Evolutionary conservation across 2,113 vertebrate species (phyloP).

Genomic region (Laticauda colubrina): DNA sequence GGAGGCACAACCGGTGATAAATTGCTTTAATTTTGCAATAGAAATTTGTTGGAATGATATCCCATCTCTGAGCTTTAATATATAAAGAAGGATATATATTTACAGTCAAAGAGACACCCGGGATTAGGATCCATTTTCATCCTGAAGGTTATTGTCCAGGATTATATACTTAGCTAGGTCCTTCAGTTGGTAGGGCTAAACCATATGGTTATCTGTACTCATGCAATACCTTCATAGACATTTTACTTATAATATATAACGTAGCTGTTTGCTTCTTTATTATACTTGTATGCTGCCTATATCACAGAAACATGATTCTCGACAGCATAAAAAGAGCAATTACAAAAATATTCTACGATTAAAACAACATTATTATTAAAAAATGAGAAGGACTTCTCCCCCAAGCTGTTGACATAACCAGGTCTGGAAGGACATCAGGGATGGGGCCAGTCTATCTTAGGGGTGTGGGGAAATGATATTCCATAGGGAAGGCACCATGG

Average conservation of each 20-base stretch:
- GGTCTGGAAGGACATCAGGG: neutral
- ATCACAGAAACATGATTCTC: neutral
- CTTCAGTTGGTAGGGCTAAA: neutral
- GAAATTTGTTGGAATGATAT: neutral
- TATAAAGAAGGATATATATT: neutral
- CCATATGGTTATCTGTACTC: neutral
- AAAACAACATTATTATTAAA: neutral
- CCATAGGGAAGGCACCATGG: neutral
- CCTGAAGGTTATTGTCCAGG: neutral
- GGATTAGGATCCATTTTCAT: neutral
- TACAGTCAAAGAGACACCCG: neutral
- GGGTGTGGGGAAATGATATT: neutral
- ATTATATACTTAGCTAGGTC: neutral
- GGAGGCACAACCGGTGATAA: neutral
- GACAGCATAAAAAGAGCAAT: neutral
- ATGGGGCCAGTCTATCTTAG: neutral
- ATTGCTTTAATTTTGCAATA: neutral
- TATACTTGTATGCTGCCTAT: neutral
- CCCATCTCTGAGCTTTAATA: neutral
- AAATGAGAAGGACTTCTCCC: neutral
- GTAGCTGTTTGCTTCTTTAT: neutral
- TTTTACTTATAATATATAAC: neutral
- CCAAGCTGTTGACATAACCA: neutral
- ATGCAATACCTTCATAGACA: neutral
- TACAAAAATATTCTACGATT: neutral